phyloP scores from a whole-genome alignment of 2,888 invertebrate genomes.

The Bugulina stolonifera region DNA sequence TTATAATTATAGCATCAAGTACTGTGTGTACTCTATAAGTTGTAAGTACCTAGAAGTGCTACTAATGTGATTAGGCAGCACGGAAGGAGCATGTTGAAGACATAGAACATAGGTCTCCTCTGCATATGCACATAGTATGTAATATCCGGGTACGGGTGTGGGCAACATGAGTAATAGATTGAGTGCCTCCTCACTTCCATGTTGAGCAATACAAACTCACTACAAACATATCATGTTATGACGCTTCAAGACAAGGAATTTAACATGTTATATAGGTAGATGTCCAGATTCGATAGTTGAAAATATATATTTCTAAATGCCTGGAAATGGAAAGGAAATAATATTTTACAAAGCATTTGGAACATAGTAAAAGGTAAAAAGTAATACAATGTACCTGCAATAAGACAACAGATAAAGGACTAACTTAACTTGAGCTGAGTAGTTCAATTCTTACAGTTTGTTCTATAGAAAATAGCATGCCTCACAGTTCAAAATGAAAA shows the following conservation, averaged over 20 bases:
- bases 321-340: no score
- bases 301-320: background rate
- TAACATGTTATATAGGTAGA: background rate
- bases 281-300: background rate
- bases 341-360: no score
- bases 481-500: no score
- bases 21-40: no score
- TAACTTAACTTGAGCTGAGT: no score
- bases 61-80: constrained; percentile 58
- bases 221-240: background rate
- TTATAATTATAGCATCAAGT: no score
- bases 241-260: no score
- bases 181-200: constrained; percentile 12
- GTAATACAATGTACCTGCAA: no score
- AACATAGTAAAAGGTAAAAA: no score
- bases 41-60: constrained; percentile 55
- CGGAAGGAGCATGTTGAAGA: constrained; percentile 58
- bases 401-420: no score
- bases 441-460: no score
- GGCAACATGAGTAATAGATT: constrained; percentile 55
- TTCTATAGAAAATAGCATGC: no score
- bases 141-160: constrained; percentile 56
- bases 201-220: background rate
- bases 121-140: constrained; percentile 56
- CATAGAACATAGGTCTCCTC: constrained; percentile 58